Evolutionary conservation across 2,113 vertebrate genomes (phyloP).

Genomic region (Numenius arquata): DNA sequence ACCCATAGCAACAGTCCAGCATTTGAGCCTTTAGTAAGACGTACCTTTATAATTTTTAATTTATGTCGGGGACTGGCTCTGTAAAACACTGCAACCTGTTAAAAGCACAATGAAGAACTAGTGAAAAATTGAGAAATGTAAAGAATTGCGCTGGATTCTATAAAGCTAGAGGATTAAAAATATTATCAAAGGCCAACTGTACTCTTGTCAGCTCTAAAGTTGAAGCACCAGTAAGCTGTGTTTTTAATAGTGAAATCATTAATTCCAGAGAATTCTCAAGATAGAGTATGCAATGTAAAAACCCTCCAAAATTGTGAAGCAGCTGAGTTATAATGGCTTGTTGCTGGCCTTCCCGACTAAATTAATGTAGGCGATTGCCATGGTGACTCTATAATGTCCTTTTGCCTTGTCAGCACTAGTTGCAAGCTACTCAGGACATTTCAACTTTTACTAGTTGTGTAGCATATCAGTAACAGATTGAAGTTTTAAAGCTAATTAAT

Average conservation of each 20-base stretch:
- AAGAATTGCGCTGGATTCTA: neutral
- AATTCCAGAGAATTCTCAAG: neutral
- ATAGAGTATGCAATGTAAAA: neutral
- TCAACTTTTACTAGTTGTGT: neutral
- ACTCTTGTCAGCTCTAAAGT: neutral
- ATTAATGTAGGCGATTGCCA: neutral
- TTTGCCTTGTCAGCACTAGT: neutral
- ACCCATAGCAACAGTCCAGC: neutral
- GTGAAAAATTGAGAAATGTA: neutral
- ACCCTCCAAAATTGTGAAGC: neutral
- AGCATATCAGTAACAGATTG: neutral
- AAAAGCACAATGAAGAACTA: neutral
- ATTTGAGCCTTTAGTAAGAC: neutral
- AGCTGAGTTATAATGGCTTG: neutral
- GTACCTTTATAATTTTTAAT: constrained; percentile 97
- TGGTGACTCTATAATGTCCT: neutral
- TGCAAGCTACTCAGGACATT: neutral
- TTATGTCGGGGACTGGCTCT: constrained; percentile 96
- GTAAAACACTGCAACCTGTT: constrained; percentile 91
- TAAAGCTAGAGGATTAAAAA: neutral
- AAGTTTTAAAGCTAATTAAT: neutral
- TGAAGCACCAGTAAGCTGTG: neutral
- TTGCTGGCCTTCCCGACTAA: neutral
- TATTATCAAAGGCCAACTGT: neutral
- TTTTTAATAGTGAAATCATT: neutral